Percentiles rank a stretch among this genome's conserved stretches.
Conservation (phyloP, 92 coral and sea anemone genomes). For the Metridium senile region DNA sequence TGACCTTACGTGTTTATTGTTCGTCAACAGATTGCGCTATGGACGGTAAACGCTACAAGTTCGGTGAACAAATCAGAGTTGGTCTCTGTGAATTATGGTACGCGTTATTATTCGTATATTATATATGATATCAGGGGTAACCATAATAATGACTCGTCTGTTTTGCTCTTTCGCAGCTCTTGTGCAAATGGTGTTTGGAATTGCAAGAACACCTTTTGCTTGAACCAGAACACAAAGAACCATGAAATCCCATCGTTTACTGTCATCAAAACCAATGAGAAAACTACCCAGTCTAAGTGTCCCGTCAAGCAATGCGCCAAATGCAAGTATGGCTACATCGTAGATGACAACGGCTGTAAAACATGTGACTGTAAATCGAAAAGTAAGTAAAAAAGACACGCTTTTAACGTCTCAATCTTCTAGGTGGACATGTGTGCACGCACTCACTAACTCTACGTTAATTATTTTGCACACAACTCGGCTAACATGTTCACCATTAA, state of each 20-base stretch:
- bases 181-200: slow-evolving; percentile 52
- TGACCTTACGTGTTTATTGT: not conserved
- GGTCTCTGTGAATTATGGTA: slow-evolving; percentile 70
- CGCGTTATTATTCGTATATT: not conserved
- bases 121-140: too few species aligned
- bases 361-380: slow-evolving; percentile 58
- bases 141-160: too few species aligned
- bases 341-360: slow-evolving; percentile 56
- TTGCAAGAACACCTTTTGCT: slow-evolving; percentile 16
- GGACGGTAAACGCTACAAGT: slow-evolving; percentile 67
- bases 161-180: slow-evolving; percentile 18
- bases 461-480: not conserved
- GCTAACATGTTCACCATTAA: too few species aligned
- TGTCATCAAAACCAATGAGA: not conserved
- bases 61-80: slow-evolving; percentile 53
- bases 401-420: too few species aligned
- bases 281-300: slow-evolving; percentile 1
- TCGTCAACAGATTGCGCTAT: slow-evolving; percentile 46
- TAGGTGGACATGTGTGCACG: too few species aligned
- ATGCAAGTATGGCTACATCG: slow-evolving; percentile 65
- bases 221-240: slow-evolving; percentile 6
- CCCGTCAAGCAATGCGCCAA: slow-evolving; percentile 44
- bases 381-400: slow-evolving; percentile 19
- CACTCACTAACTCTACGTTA: too few species aligned
- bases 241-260: not conserved